phyloP scores from a whole-genome alignment of 1,140 invertebrate species.

The Spodoptera litura region DNA sequence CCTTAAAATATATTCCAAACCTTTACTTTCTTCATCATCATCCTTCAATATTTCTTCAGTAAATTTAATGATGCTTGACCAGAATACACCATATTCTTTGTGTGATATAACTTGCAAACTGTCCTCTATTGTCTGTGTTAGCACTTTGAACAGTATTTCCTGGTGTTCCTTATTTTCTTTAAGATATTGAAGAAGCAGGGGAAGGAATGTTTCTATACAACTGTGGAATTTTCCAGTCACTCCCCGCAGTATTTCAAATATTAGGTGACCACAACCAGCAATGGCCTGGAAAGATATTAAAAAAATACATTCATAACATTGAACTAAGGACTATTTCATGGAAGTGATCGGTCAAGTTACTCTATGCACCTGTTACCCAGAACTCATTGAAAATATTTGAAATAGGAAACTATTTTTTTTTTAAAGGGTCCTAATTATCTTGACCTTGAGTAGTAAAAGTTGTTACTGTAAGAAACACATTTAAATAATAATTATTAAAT shows the following conservation, averaged over 20 bases:
- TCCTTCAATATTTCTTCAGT: constrained; percentile 72
- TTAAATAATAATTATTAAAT: too few species aligned
- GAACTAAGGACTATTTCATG: too few species aligned
- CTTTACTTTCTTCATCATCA: constrained; percentile 65
- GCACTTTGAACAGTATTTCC: constrained; percentile 88
- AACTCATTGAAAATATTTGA: too few species aligned
- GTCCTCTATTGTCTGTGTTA: constrained; percentile 87
- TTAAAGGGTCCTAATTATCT: too few species aligned
- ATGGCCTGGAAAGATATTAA: constrained; percentile 84
- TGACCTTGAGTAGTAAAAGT: too few species aligned
- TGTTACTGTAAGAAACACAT: too few species aligned
- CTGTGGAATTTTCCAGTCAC: constrained; percentile 94
- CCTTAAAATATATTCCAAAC: constrained; percentile 84
- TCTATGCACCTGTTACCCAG: too few species aligned
- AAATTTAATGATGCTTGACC: constrained; percentile 83
- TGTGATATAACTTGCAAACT: constrained; percentile 87
- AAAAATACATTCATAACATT: neutral
- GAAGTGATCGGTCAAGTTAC: too few species aligned
- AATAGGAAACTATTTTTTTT: too few species aligned
- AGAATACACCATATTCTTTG: constrained; percentile 88
- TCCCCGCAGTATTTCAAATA: constrained; percentile 95
- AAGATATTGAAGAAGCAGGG: constrained; percentile 88
- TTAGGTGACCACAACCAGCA: constrained; percentile 91
- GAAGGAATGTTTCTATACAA: constrained; percentile 89
- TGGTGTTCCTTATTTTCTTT: constrained; percentile 85